Percentiles rank a stretch among this genome's conserved stretches.
Conservation (phyloP, 2,888 invertebrate genomes). For the Noctua janthe region DNA sequence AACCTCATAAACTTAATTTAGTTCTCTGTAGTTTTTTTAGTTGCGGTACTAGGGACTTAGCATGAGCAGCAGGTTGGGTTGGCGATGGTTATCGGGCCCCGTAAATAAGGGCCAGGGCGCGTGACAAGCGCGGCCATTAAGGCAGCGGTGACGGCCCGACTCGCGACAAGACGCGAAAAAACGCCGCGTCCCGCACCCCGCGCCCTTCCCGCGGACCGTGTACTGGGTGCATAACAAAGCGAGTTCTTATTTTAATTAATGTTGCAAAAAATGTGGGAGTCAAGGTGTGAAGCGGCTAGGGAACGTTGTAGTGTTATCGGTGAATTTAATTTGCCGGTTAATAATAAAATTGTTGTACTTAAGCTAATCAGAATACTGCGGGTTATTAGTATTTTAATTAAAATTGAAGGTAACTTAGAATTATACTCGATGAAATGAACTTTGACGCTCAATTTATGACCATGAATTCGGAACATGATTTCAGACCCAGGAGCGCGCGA, state of each 20-base stretch:
- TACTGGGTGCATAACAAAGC: conserved; percentile 45
- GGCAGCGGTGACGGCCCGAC: conserved; percentile 70
- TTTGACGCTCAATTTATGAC: background rate
- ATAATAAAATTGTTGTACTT: background rate
- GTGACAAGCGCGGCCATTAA: conserved; percentile 86
- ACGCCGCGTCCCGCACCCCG: conserved; percentile 25
- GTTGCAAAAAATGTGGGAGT: conserved; percentile 16
- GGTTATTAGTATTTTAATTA: background rate
- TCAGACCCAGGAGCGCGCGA: background rate
- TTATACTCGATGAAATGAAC: background rate
- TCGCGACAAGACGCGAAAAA: conserved; percentile 59
- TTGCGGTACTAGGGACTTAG: conserved; percentile 35
- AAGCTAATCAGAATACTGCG: background rate
- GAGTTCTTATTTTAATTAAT: conserved; percentile 38
- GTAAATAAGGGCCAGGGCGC: conserved; percentile 82
- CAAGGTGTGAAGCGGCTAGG: conserved; percentile 6
- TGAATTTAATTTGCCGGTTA: background rate
- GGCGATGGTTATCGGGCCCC: conserved; percentile 81
- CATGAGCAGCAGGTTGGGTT: conserved; percentile 60
- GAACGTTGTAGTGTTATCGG: conserved; percentile 9
- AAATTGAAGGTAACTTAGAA: background rate
- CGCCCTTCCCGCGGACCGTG: conserved; percentile 26
- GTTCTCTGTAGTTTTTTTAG: conserved; percentile 50
- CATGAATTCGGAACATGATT: no score
- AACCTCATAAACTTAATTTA: conserved; percentile 57